These are phyloP conservation scores for Cotesia chilonis DNA, from an alignment of 1,140 invertebrate species.

Conservation along the genomic window DNA sequence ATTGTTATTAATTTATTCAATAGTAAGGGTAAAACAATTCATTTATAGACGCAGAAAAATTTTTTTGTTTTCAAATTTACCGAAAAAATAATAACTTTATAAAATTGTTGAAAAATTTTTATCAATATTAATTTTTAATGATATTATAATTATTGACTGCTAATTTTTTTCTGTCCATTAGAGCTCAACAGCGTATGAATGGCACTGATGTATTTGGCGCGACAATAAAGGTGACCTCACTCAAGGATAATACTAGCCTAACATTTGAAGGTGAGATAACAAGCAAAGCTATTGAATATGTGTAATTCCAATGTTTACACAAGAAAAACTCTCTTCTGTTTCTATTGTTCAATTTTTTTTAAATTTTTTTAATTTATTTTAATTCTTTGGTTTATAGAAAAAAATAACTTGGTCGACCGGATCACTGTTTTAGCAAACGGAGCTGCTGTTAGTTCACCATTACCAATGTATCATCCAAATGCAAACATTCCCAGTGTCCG, in stretches of 20 bases:
- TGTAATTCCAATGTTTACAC: background rate
- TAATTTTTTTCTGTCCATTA: slow-evolving; percentile 20
- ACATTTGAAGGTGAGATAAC: slow-evolving; percentile 28
- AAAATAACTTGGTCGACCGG: slow-evolving; percentile 43
- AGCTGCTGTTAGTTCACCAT: slow-evolving; percentile 53
- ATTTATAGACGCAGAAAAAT: too few species aligned
- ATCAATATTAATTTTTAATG: background rate
- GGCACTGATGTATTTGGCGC: slow-evolving; percentile 26
- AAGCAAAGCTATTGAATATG: background rate
- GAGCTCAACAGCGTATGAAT: slow-evolving; percentile 36
- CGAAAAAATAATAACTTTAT: background rate
- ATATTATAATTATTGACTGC: background rate
- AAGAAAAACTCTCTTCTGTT: too few species aligned
- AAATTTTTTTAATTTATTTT: slow-evolving; percentile 30
- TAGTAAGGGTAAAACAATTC: too few species aligned
- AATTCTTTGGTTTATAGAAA: slow-evolving; percentile 44
- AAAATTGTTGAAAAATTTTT: background rate
- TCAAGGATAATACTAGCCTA: slow-evolving; percentile 22
- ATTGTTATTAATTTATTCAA: too few species aligned
- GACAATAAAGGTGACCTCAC: slow-evolving; percentile 25
- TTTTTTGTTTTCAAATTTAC: too few species aligned
- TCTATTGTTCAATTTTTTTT: slow-evolving; percentile 2
- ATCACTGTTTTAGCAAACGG: slow-evolving; percentile 55
- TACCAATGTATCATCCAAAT: slow-evolving; percentile 61
- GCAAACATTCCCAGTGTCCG: slow-evolving; percentile 55